These are phyloP conservation scores for Drosophila mimica DNA, from an alignment of 2,888 invertebrate species.

Conservation along the genomic window DNA sequence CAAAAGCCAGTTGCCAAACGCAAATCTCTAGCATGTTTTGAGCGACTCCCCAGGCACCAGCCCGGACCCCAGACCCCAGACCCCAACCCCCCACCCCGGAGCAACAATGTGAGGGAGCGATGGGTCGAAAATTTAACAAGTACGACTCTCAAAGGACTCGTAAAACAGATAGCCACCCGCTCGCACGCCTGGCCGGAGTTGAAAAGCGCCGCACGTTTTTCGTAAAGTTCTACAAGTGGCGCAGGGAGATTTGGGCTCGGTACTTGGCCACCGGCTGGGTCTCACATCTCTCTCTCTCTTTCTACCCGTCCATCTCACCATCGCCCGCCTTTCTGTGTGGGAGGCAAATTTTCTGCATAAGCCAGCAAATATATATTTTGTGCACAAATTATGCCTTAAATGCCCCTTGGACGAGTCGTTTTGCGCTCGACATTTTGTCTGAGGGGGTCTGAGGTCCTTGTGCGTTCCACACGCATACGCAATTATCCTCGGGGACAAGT, in stretches of 20 bases:
- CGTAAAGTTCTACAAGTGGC: constrained; percentile 72
- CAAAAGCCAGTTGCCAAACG: constrained; percentile 73
- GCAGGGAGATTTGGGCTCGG: constrained; percentile 41
- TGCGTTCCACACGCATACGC: constrained; percentile 60
- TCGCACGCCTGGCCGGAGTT: constrained; percentile 47
- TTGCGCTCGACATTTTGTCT: constrained; percentile 2
- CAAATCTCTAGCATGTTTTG: constrained; percentile 75
- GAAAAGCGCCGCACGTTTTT: constrained; percentile 73
- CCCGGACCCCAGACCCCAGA: background rate
- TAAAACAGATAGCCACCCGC: constrained; percentile 71
- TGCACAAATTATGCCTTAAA: constrained; percentile 76
- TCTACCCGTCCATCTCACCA: background rate
- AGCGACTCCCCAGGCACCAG: constrained; percentile 31
- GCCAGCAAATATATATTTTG: constrained; percentile 68
- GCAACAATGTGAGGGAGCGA: constrained; percentile 39
- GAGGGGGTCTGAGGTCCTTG: constrained; percentile 2
- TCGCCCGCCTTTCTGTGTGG: constrained; percentile 14
- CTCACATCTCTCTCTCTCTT: background rate
- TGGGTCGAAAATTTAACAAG: constrained; percentile 70
- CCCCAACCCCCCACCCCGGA: background rate
- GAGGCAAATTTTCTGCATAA: constrained; percentile 58
- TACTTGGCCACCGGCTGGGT: constrained; percentile 14
- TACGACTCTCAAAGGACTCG: constrained; percentile 74
- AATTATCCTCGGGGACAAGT: constrained; percentile 76
- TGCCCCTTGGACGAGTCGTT: constrained; percentile 36